These are phyloP conservation scores for Ylistrum balloti DNA, from an alignment of 1,140 invertebrate species.

Conservation along the genomic window DNA sequence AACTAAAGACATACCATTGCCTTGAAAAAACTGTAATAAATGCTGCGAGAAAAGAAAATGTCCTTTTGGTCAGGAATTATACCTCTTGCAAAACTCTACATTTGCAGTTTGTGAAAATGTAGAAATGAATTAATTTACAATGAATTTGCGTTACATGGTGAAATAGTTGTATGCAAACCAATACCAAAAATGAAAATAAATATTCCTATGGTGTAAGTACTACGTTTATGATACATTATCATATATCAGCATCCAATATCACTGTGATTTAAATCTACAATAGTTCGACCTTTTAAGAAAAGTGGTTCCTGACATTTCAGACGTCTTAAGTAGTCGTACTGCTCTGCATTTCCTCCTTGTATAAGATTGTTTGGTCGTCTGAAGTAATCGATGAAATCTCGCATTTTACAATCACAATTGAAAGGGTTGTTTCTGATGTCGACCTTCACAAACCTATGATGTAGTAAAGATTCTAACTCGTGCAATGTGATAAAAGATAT, in stretches of 20 bases:
- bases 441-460: conserved; percentile 4
- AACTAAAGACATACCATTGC: too few relatives aligned
- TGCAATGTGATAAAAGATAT: conserved; percentile 35
- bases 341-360: neutral
- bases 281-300: conserved; percentile 46
- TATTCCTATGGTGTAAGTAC: too few relatives aligned
- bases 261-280: neutral
- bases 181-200: too few relatives aligned
- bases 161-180: too few relatives aligned
- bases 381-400: conserved; percentile 57
- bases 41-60: too few relatives aligned
- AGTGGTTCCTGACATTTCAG: conserved; percentile 41
- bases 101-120: too few relatives aligned
- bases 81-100: too few relatives aligned
- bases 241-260: conserved; percentile 42
- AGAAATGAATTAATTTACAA: too few relatives aligned
- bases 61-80: too few relatives aligned
- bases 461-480: neutral
- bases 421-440: conserved; percentile 58
- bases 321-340: conserved; percentile 48
- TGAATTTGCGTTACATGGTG: too few relatives aligned
- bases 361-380: neutral
- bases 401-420: conserved; percentile 61
- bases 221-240: too few relatives aligned
- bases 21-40: too few relatives aligned